Evolutionary conservation across 1,140 invertebrate genomes (phyloP).

Genomic region (Drosophila trapezifrons): DNA sequence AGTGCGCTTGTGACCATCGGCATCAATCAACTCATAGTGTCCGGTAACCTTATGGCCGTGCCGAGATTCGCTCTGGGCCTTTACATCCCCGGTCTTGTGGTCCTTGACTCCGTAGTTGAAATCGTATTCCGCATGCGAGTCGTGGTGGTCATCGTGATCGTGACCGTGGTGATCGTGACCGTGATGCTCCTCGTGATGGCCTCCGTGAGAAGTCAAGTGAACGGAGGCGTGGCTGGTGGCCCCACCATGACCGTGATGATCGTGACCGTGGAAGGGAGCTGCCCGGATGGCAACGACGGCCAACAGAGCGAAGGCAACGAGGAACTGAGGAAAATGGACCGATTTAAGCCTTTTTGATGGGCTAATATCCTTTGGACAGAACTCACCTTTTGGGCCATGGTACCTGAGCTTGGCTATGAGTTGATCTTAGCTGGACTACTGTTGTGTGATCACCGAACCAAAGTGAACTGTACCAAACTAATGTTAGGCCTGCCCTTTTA

Average conservation of each 20-base stretch:
- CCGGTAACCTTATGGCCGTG: constrained; percentile 81
- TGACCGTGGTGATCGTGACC: constrained; percentile 59
- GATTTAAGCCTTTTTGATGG: background rate
- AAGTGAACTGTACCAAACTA: constrained; percentile 65
- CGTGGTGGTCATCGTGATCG: constrained; percentile 60
- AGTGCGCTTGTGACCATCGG: constrained; percentile 84
- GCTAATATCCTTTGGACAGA: background rate
- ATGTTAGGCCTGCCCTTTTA: constrained; percentile 43
- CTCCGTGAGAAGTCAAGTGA: constrained; percentile 68
- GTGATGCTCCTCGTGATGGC: constrained; percentile 48
- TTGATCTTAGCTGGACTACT: constrained; percentile 60
- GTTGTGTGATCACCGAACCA: constrained; percentile 48
- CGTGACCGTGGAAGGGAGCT: constrained; percentile 61
- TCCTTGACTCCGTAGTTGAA: constrained; percentile 78
- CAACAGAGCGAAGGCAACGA: constrained; percentile 54
- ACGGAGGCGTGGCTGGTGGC: constrained; percentile 75
- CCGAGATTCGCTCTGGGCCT: constrained; percentile 63
- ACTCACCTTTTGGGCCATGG: constrained; percentile 72
- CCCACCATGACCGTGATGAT: constrained; percentile 49
- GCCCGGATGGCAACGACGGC: constrained; percentile 47
- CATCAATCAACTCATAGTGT: constrained; percentile 83
- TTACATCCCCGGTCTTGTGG: constrained; percentile 74
- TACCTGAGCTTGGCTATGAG: constrained; percentile 61
- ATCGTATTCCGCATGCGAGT: constrained; percentile 73
- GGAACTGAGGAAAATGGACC: constrained; percentile 33